Conservation (phyloP, 2,888 invertebrate genomes). For the Lycia hirtaria region DNA sequence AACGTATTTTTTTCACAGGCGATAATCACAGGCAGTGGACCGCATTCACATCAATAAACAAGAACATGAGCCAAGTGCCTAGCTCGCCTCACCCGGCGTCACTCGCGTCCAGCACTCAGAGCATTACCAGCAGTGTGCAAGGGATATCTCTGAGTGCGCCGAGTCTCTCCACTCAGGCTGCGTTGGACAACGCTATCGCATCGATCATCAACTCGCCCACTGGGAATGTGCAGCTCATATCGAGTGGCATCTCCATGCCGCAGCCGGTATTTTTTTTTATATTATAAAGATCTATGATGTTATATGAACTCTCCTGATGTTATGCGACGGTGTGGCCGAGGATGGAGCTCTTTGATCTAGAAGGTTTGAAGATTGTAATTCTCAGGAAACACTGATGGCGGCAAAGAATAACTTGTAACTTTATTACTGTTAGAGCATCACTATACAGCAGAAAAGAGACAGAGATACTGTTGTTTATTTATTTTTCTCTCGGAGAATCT, state of each 20-base stretch:
- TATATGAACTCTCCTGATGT: no score
- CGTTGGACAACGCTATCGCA: conserved; percentile 75
- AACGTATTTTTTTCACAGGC: conserved; percentile 55
- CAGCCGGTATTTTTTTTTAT: no score
- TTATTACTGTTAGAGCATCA: no score
- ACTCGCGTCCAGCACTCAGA: conserved; percentile 60
- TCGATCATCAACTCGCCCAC: conserved; percentile 76
- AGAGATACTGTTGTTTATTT: no score
- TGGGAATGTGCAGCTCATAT: conserved; percentile 71
- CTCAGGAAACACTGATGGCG: no score
- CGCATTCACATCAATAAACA: conserved; percentile 66
- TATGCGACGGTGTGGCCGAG: no score
- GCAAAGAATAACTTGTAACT: no score
- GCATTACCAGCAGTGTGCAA: conserved; percentile 74
- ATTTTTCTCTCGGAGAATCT: no score
- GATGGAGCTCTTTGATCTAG: no score
- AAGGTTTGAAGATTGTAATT: no score
- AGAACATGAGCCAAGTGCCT: conserved; percentile 59
- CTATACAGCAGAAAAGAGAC: no score
- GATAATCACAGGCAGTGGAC: conserved; percentile 77
- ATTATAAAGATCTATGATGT: no score
- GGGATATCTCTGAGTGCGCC: conserved; percentile 72
- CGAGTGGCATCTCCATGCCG: conserved; percentile 67
- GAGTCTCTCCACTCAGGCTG: conserved; percentile 66
- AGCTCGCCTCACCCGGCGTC: conserved; percentile 62